A percentile compares a stretch with the other conserved stretches of the same genome.
These are phyloP conservation scores for Nothoprocta perdicaria DNA, from an alignment of 2,113 vertebrate species.

Conservation along the genomic window DNA sequence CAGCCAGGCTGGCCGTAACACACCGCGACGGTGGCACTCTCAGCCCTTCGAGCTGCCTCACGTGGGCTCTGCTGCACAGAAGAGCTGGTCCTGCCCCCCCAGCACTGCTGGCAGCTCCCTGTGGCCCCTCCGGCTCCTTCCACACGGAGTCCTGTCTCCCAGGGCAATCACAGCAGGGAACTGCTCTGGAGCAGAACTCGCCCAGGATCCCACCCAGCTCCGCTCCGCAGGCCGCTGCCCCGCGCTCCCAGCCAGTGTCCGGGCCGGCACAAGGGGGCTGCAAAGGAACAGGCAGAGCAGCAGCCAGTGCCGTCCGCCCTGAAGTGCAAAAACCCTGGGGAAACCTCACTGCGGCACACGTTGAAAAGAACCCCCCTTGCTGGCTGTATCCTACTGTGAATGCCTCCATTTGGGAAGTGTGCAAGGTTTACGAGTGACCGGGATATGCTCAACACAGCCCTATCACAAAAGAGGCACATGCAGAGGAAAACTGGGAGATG, in stretches of 20 bases:
- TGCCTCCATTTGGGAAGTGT: background rate
- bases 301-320: too few species aligned
- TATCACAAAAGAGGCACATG: accelerated
- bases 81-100: background rate
- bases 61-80: background rate
- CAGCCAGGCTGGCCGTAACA: background rate
- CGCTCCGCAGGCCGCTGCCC: background rate
- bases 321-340: background rate
- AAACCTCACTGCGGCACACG: background rate
- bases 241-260: background rate
- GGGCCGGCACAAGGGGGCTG: background rate
- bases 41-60: background rate
- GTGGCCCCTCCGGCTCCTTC: background rate
- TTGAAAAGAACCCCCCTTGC: background rate
- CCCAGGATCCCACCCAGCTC: background rate
- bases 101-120: background rate
- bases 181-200: background rate
- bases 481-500: background rate
- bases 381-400: background rate
- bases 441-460: background rate
- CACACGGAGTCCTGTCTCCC: background rate
- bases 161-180: background rate
- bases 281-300: background rate
- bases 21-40: too few species aligned
- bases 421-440: background rate